A percentile compares a stretch with the other conserved stretches of the same genome.
Evolutionary conservation across 2,888 invertebrate genomes (phyloP).

Genomic region (Chrysolina haemoptera): DNA sequence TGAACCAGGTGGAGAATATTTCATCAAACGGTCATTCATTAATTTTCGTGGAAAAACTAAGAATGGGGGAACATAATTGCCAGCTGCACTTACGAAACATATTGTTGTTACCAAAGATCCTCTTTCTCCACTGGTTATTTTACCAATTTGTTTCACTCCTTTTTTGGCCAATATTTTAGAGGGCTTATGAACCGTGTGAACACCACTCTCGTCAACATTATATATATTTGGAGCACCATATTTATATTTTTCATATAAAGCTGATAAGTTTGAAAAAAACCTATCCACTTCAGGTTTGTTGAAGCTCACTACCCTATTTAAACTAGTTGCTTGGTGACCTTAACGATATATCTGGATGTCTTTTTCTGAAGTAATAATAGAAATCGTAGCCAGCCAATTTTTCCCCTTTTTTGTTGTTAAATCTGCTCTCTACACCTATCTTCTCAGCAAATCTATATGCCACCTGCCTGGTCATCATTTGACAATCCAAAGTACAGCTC

Average conservation of each 20-base stretch:
- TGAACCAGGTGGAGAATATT: conserved; percentile 39
- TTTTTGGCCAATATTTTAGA: conserved; percentile 29
- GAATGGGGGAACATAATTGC: conserved; percentile 29
- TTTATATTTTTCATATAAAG: background rate
- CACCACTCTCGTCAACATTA: conserved; percentile 26
- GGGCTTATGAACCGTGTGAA: conserved; percentile 28
- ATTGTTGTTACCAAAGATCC: conserved; percentile 23
- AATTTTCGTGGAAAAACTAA: no score
- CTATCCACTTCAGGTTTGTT: no score
- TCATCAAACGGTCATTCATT: conserved; percentile 32
- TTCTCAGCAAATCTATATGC: conserved; percentile 15
- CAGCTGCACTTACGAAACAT: conserved; percentile 28
- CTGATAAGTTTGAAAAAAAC: background rate
- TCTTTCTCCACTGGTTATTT: no score
- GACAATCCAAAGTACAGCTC: conserved; percentile 23
- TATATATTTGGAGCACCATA: conserved; percentile 12
- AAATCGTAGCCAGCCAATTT: conserved; percentile 12
- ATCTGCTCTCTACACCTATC: conserved; percentile 17
- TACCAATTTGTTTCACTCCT: conserved; percentile 8
- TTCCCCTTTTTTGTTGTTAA: background rate
- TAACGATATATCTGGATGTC: background rate
- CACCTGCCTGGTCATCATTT: conserved; percentile 1
- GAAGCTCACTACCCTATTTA: conserved; percentile 1
- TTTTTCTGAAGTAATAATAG: background rate
- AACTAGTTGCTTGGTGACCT: background rate